Conservation (phyloP, 2,797 vertebrate genomes). For the Agapornis canus region DNA sequence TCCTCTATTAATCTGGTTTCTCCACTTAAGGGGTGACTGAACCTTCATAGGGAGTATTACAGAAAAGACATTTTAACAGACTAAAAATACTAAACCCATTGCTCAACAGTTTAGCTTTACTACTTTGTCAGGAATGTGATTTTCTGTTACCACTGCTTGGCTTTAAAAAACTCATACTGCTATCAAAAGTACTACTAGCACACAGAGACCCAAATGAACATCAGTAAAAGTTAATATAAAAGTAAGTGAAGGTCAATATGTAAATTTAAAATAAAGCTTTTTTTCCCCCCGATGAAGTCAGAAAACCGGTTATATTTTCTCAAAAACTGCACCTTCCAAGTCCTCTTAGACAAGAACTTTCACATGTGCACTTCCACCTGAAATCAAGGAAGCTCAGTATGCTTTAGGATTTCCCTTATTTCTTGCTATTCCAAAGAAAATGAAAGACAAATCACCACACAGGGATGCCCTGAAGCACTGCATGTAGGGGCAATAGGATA, state of each 20-base stretch:
- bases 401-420: not conserved
- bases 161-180: not conserved
- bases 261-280: not conserved
- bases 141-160: not conserved
- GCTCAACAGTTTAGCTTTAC: not conserved
- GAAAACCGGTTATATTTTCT: not conserved
- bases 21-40: not conserved
- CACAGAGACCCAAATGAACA: not conserved
- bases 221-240: not conserved
- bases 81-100: not conserved
- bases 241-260: not conserved
- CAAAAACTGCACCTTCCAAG: not conserved
- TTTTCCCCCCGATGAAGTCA: not conserved
- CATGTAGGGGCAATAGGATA: rapidly evolving
- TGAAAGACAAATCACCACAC: not conserved
- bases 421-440: not conserved
- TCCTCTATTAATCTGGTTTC: not conserved
- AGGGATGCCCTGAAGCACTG: not conserved
- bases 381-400: not conserved
- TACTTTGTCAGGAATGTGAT: not conserved
- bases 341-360: not conserved
- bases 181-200: not conserved
- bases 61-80: not conserved
- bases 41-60: not conserved
- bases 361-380: not conserved